phyloP scores from a whole-genome alignment of 1,140 invertebrate species.

The Lutraria rhynchaena region DNA sequence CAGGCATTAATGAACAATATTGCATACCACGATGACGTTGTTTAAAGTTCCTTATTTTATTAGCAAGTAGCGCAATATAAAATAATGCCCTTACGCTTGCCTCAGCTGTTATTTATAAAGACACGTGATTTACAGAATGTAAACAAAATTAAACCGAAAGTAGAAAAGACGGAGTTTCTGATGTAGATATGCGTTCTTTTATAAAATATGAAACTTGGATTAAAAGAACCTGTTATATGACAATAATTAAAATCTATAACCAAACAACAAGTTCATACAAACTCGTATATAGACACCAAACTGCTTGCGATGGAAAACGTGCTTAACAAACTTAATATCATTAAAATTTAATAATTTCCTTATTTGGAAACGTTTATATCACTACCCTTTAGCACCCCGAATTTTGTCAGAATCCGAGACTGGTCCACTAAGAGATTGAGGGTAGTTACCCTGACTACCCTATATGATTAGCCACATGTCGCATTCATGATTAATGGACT shows the following conservation, averaged over 20 bases:
- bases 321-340: no score
- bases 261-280: no score
- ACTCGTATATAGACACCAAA: no score
- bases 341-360: not conserved
- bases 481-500: constrained; percentile 48
- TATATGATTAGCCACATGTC: constrained; percentile 32
- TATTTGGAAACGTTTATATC: not conserved
- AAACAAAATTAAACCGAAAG: constrained; percentile 33
- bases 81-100: no score
- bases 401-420: constrained; percentile 29
- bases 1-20: no score
- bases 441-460: constrained; percentile 47
- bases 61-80: no score
- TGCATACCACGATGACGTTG: no score
- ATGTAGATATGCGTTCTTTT: not conserved
- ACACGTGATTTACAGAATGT: constrained; percentile 30
- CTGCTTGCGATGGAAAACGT: no score
- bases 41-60: no score
- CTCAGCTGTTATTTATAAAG: no score
- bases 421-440: not conserved
- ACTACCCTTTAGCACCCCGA: constrained; percentile 6
- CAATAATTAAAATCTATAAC: no score
- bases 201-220: not conserved
- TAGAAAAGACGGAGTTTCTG: not conserved
- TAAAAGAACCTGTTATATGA: not conserved